A percentile compares a stretch with the other conserved stretches of the same genome.
Evolutionary conservation across 2,888 invertebrate genomes (phyloP).

Genomic region (Mongoloraphidia duomilia): DNA sequence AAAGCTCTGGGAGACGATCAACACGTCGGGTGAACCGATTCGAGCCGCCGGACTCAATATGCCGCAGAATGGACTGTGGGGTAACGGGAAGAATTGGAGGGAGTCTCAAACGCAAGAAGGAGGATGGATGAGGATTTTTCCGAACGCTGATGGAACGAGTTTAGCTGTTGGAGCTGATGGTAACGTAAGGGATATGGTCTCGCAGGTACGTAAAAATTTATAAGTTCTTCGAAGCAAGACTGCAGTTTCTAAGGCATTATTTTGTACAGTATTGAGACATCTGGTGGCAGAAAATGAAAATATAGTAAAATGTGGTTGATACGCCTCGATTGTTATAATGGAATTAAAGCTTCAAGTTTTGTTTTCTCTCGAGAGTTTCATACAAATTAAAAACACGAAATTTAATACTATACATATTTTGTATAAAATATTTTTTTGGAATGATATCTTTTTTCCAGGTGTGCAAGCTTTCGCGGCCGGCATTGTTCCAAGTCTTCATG

Average conservation of each 20-base stretch:
- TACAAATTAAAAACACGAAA: no score
- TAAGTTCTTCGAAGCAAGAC: not conserved
- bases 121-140: conserved; percentile 65
- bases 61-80: conserved; percentile 36
- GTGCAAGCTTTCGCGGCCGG: no score
- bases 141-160: conserved; percentile 26
- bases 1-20: conserved; percentile 1
- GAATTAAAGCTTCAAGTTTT: not conserved
- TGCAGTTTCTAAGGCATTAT: no score
- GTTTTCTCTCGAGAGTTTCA: not conserved
- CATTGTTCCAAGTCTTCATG: no score
- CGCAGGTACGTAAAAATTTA: conserved; percentile 17
- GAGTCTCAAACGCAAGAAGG: conserved; percentile 48
- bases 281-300: no score
- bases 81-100: conserved; percentile 58
- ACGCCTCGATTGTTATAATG: not conserved
- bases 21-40: not conserved
- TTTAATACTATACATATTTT: no score
- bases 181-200: conserved; percentile 22
- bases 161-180: conserved; percentile 15
- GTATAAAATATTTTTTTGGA: no score
- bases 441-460: no score
- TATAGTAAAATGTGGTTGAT: not conserved
- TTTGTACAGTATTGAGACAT: no score
- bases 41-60: conserved; percentile 13